Evolutionary conservation across 2,888 invertebrate species (phyloP).

Genomic region (Drosophila tripunctata): DNA sequence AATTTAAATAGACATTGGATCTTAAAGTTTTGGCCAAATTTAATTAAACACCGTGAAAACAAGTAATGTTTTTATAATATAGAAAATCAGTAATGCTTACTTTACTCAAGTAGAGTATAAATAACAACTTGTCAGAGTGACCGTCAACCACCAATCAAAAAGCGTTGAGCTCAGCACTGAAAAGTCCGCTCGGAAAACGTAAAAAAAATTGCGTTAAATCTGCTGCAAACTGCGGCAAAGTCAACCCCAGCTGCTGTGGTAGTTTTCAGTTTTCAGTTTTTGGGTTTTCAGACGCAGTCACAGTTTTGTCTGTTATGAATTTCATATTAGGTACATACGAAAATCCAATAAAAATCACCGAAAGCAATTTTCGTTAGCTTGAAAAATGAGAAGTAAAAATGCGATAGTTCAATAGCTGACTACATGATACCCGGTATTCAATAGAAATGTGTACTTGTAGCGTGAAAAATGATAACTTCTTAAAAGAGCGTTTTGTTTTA

Average conservation of each 20-base stretch:
- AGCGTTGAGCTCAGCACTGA: constrained; percentile 49
- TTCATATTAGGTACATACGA: constrained; percentile 70
- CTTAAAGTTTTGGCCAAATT: too few relatives aligned
- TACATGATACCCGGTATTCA: background rate
- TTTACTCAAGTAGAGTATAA: constrained; percentile 21
- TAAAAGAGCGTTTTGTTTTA: too few relatives aligned
- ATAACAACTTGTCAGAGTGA: constrained; percentile 45
- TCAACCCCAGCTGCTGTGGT: constrained; percentile 10
- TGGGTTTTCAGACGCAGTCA: constrained; percentile 22
- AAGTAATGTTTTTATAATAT: too few relatives aligned
- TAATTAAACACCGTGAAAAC: too few relatives aligned
- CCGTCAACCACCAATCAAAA: constrained; percentile 58
- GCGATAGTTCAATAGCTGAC: too few relatives aligned
- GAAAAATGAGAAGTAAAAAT: background rate
- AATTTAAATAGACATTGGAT: too few relatives aligned
- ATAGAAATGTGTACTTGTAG: background rate
- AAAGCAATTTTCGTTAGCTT: constrained; percentile 67
- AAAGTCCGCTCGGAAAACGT: constrained; percentile 30
- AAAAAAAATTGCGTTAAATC: constrained; percentile 59
- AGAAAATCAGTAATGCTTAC: background rate
- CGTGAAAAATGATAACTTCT: too few relatives aligned
- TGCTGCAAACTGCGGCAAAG: constrained; percentile 25
- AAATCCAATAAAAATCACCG: constrained; percentile 78
- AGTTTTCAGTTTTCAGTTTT: background rate
- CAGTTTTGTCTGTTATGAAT: constrained; percentile 66